A percentile compares a stretch with the other conserved stretches of the same genome.
phyloP scores from a whole-genome alignment of 2,113 vertebrate genomes.

The Rhineura floridana region DNA sequence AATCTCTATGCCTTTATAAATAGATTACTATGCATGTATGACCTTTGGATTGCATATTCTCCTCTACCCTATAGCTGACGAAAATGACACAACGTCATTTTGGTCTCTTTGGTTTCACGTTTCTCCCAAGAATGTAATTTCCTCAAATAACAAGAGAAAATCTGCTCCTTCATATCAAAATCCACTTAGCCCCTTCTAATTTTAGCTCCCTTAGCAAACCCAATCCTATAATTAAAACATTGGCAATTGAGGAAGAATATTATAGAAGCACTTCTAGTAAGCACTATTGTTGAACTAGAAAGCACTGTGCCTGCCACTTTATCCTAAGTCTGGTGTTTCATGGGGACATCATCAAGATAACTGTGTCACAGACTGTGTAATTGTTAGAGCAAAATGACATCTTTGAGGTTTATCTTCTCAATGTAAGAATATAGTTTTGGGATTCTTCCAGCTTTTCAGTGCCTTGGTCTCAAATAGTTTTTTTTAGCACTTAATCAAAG shows the following conservation, averaged over 20 bases:
- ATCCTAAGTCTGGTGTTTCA: constrained; percentile 49
- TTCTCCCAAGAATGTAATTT: constrained; percentile 75
- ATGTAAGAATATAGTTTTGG: background rate
- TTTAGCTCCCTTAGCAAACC: constrained; percentile 68
- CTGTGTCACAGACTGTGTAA: background rate
- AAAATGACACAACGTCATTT: constrained; percentile 49
- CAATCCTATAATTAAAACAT: constrained; percentile 76
- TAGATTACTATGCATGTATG: constrained; percentile 47
- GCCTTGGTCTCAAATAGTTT: background rate
- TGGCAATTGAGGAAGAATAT: constrained; percentile 74
- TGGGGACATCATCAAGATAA: constrained; percentile 26
- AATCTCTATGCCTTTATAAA: constrained; percentile 52
- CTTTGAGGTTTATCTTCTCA: background rate
- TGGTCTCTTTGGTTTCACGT: constrained; percentile 71
- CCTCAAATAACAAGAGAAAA: constrained; percentile 43
- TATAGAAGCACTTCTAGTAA: constrained; percentile 65
- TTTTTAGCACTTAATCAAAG: background rate
- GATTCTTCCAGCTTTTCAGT: background rate
- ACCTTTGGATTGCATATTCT: constrained; percentile 58
- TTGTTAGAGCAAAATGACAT: background rate
- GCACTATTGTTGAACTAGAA: constrained; percentile 62
- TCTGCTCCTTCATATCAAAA: constrained; percentile 73
- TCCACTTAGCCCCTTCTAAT: constrained; percentile 72
- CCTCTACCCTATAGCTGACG: constrained; percentile 64
- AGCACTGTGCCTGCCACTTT: constrained; percentile 57